Conservation (phyloP, 2,113 vertebrate species). For the Solenodon paradoxus region DNA sequence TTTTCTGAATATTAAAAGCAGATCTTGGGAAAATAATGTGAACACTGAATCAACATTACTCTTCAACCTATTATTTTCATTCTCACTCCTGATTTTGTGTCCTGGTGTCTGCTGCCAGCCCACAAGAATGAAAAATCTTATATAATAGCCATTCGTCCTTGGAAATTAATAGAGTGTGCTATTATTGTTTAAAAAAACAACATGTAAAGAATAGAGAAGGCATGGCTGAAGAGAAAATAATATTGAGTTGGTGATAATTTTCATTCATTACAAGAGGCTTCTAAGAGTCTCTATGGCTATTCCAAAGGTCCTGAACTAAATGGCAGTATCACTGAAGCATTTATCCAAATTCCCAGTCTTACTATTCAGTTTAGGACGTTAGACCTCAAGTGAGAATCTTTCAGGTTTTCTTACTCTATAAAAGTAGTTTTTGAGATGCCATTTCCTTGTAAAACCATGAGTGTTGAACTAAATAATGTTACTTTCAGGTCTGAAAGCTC, state of each 20-base stretch:
- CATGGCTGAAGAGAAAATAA: not conserved
- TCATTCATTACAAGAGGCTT: not conserved
- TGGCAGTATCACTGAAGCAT: not conserved
- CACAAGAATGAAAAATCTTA: conserved; percentile 32
- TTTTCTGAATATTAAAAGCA: not conserved
- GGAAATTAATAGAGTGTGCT: not conserved
- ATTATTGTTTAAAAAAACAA: not conserved
- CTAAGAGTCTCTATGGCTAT: not conserved
- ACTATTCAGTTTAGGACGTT: not conserved
- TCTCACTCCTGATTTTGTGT: not conserved
- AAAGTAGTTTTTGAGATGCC: not conserved
- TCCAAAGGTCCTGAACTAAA: not conserved
- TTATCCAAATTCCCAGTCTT: not conserved
- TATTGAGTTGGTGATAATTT: not conserved
- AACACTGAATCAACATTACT: not conserved
- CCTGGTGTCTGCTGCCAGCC: not conserved
- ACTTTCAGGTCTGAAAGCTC: not conserved
- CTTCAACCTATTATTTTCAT: not conserved
- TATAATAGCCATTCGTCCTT: not conserved
- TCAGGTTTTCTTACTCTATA: not conserved
- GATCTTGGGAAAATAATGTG: not conserved
- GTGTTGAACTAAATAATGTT: not conserved
- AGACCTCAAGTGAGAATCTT: not conserved
- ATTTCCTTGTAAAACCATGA: conserved; percentile 1
- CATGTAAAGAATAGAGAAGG: not conserved